Evolutionary conservation across 1,140 invertebrate species (phyloP).

Genomic region (Sweltsa coloradensis): DNA sequence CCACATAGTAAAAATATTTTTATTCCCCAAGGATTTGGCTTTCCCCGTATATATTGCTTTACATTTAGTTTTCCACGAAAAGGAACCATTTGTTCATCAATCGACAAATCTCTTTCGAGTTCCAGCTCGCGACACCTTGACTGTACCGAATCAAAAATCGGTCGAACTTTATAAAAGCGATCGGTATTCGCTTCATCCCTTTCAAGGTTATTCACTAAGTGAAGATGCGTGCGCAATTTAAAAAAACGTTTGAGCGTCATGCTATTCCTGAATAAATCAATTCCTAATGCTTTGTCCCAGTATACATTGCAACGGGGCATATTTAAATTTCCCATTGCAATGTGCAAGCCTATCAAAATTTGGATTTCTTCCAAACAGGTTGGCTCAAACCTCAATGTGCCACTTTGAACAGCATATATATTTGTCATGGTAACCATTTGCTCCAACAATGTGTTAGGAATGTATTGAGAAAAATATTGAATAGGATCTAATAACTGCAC

Average conservation of each 20-base stretch:
- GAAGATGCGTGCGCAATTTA: neutral
- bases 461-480: too few species aligned
- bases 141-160: slow-evolving; percentile 4
- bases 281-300: slow-evolving; percentile 9
- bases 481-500: too few species aligned
- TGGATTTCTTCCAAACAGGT: neutral
- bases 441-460: neutral
- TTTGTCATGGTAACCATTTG: neutral
- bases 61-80: slow-evolving; percentile 6
- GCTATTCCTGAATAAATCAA: slow-evolving; percentile 1
- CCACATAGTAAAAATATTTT: slow-evolving; percentile 12
- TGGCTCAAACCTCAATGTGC: neutral
- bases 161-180: slow-evolving; percentile 9
- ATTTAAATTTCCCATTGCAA: slow-evolving; percentile 7
- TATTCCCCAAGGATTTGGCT: slow-evolving; percentile 10
- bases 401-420: neutral
- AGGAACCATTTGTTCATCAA: slow-evolving; percentile 13
- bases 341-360: slow-evolving; percentile 9
- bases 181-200: slow-evolving; percentile 1
- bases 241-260: slow-evolving; percentile 9
- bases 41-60: neutral
- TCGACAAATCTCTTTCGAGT: slow-evolving; percentile 2
- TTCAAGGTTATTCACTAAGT: slow-evolving; percentile 8
- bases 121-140: neutral
- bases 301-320: slow-evolving; percentile 6